These are phyloP conservation scores for Malurus cyaneus DNA, from an alignment of 2,113 vertebrate genomes.

Conservation along the genomic window DNA sequence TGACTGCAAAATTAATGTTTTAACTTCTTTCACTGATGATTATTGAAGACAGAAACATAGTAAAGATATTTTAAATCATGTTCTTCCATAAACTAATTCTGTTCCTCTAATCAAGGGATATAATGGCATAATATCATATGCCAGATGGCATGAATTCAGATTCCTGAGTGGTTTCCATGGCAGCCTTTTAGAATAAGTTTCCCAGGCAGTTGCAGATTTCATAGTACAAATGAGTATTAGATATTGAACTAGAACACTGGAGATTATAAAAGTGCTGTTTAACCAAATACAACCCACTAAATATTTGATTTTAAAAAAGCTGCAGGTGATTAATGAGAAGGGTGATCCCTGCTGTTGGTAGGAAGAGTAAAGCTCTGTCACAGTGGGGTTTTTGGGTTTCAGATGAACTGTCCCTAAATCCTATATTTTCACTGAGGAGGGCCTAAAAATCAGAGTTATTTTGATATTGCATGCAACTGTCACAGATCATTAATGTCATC, in stretches of 20 bases:
- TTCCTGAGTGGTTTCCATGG: conserved; percentile 49
- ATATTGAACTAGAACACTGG: background rate
- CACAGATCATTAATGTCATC: background rate
- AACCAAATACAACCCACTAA: background rate
- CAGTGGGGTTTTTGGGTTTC: background rate
- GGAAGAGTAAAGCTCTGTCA: background rate
- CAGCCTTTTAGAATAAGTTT: conserved; percentile 50
- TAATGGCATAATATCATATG: conserved; percentile 45
- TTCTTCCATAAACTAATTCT: conserved; percentile 36
- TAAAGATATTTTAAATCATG: conserved; percentile 44
- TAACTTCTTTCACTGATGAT: background rate
- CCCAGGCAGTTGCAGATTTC: background rate
- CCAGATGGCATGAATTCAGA: conserved; percentile 22
- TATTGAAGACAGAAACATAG: conserved; percentile 11
- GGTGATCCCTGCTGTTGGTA: background rate
- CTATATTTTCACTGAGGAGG: background rate
- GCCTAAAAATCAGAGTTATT: background rate
- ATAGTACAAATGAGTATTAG: background rate
- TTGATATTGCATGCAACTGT: background rate
- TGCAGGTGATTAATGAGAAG: background rate
- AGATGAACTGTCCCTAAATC: background rate
- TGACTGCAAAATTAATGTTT: background rate
- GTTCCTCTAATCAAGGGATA: conserved; percentile 24
- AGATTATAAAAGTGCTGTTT: background rate
- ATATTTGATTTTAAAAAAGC: background rate